phyloP scores from a whole-genome alignment of 2,113 vertebrate species.

The Rhinoderma darwinii region DNA sequence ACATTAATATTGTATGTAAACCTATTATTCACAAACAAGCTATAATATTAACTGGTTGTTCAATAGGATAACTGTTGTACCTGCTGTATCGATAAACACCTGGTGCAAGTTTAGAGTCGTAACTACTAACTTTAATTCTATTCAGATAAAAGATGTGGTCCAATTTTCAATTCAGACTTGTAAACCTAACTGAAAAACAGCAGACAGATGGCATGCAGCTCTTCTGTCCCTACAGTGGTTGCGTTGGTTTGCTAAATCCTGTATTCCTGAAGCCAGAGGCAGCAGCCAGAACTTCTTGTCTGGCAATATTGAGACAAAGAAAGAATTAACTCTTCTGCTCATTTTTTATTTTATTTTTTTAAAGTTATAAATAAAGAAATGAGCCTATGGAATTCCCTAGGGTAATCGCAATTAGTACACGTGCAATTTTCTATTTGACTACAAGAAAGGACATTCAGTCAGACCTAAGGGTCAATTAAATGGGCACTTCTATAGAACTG shows the following conservation, averaged over 20 bases:
- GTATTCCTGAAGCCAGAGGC: conserved; percentile 36
- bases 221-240: background rate
- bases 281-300: conserved; percentile 39
- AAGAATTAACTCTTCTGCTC: no score
- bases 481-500: background rate
- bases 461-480: background rate
- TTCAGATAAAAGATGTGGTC: conserved; percentile 17
- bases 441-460: background rate
- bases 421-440: background rate
- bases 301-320: conserved; percentile 17
- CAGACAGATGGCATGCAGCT: conserved; percentile 32
- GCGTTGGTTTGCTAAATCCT: conserved; percentile 37
- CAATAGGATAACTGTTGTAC: no score
- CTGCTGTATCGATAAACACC: background rate
- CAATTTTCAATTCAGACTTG: conserved; percentile 43
- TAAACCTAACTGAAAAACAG: conserved; percentile 55
- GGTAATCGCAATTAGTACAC: background rate
- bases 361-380: background rate
- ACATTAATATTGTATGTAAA: background rate
- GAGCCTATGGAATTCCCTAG: background rate
- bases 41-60: background rate
- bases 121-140: background rate
- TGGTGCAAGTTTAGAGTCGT: background rate
- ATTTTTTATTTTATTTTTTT: no score
- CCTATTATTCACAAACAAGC: background rate